Percentiles rank a stretch among this genome's conserved stretches.
Evolutionary conservation across 2,113 vertebrate genomes (phyloP).

Genomic region (Casuarius casuarius): DNA sequence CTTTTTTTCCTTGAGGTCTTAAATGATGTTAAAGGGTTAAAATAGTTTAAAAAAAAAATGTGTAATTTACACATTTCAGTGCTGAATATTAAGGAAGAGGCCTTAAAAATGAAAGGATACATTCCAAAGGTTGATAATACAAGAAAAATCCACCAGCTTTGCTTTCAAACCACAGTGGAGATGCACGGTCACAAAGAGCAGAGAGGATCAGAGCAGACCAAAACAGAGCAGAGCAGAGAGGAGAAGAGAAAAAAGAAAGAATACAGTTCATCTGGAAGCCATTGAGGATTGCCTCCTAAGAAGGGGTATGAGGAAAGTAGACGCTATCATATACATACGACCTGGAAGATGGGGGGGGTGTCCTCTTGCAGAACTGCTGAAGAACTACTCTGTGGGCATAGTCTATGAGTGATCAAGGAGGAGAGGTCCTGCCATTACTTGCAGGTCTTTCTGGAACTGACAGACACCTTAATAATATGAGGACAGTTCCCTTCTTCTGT

Average conservation of each 20-base stretch:
- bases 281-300: neutral
- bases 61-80: neutral
- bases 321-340: neutral
- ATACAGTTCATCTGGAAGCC: neutral
- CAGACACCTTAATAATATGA: neutral
- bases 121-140: neutral
- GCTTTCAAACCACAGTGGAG: neutral
- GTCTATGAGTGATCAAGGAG: neutral
- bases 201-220: neutral
- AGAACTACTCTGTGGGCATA: neutral
- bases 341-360: neutral
- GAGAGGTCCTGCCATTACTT: neutral
- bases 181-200: neutral
- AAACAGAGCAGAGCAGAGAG: neutral
- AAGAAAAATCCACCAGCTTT: conserved; percentile 16
- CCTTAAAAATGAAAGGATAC: neutral
- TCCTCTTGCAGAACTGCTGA: neutral
- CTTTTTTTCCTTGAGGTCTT: neutral
- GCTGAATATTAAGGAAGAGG: neutral
- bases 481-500: neutral
- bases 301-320: neutral
- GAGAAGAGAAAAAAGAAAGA: neutral
- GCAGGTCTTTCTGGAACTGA: neutral
- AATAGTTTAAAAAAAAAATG: neutral
- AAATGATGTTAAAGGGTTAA: neutral